Conservation (phyloP, 2,113 vertebrate genomes). For the Percina caprodes region DNA sequence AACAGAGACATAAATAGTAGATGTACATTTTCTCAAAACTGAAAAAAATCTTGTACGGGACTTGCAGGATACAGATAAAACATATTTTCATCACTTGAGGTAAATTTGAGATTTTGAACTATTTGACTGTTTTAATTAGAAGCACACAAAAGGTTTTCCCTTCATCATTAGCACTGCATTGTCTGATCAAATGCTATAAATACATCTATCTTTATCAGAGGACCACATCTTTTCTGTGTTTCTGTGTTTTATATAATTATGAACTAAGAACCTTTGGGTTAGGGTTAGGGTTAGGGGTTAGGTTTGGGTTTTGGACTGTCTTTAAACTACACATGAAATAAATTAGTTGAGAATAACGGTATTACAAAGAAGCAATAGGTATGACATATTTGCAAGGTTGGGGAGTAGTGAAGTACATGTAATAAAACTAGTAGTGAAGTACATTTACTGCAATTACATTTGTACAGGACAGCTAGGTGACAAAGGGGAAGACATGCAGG, state of each 20-base stretch:
- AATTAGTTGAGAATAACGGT: neutral
- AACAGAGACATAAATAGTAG: constrained; percentile 2
- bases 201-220: too few species aligned
- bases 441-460: too few species aligned
- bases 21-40: neutral
- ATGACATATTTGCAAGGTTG: neutral
- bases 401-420: too few species aligned
- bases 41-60: neutral
- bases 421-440: too few species aligned
- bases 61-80: neutral
- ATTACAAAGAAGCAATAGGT: neutral
- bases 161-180: neutral
- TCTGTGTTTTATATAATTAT: neutral
- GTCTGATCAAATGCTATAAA: too few species aligned
- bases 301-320: neutral
- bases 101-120: neutral
- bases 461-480: too few species aligned
- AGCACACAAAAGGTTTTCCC: neutral
- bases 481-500: too few species aligned
- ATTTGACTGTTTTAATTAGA: neutral
- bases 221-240: neutral
- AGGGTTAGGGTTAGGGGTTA: too few species aligned
- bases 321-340: neutral
- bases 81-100: neutral
- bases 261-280: too few species aligned